Percentiles rank a stretch among this genome's conserved stretches.
Conservation (phyloP, 1,140 invertebrate genomes). For the Drosophila saltans region DNA sequence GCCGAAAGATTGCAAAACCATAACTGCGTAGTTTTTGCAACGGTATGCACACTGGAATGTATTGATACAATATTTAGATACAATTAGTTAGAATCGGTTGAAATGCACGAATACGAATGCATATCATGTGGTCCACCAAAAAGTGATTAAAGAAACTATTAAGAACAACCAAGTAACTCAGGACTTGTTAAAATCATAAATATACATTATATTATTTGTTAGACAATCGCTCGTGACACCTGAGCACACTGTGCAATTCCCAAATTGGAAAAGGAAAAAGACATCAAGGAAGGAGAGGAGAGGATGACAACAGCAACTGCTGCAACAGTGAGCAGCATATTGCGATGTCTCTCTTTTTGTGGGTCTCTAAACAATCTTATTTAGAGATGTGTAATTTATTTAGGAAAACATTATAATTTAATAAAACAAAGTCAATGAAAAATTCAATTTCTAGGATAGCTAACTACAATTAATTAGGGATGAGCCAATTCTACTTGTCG, state of each 20-base stretch:
- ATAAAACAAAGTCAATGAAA: too few species aligned
- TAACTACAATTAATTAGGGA: too few species aligned
- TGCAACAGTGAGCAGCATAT: slow-evolving; percentile 27
- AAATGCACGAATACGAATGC: too few species aligned
- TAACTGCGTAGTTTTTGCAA: slow-evolving; percentile 70
- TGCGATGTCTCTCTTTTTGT: slow-evolving; percentile 29
- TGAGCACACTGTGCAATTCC: slow-evolving; percentile 3
- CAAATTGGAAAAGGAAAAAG: slow-evolving; percentile 21
- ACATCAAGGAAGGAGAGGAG: slow-evolving; percentile 31
- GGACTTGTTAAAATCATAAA: too few species aligned
- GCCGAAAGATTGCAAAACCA: slow-evolving; percentile 43
- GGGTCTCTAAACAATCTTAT: slow-evolving; percentile 51
- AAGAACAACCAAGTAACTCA: too few species aligned
- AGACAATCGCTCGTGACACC: neutral
- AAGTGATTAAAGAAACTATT: neutral
- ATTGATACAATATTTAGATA: neutral
- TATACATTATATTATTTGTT: neutral
- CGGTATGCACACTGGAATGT: slow-evolving; percentile 36
- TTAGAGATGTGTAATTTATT: slow-evolving; percentile 22
- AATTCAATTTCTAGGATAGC: too few species aligned
- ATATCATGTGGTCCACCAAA: neutral
- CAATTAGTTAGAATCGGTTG: neutral
- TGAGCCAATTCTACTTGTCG: too few species aligned
- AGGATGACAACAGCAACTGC: slow-evolving; percentile 17
- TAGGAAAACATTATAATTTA: too few species aligned